Percentiles rank a stretch among this genome's conserved stretches.
Conservation (phyloP, 2,888 invertebrate species). For the Epinotia bilunana region DNA sequence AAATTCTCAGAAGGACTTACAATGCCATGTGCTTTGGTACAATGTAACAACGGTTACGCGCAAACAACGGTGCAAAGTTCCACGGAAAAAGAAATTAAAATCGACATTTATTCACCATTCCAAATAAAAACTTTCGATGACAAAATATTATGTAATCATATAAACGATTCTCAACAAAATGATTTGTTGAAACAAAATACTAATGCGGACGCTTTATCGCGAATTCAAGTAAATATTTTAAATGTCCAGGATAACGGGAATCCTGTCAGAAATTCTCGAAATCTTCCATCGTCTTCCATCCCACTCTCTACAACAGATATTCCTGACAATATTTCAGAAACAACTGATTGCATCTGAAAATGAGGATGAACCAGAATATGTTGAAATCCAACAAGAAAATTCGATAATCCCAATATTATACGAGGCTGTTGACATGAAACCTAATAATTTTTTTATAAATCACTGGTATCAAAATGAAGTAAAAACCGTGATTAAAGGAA, state of each 20-base stretch:
- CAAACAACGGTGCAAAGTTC: neutral
- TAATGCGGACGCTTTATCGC: neutral
- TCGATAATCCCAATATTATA: neutral
- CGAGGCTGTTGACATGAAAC: constrained; percentile 6
- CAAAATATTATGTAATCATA: neutral
- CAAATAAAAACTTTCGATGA: neutral
- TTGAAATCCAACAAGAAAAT: neutral
- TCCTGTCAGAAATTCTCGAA: too few relatives aligned
- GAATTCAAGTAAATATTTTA: constrained; percentile 13
- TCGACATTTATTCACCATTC: neutral
- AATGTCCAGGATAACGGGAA: constrained; percentile 16
- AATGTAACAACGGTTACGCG: neutral
- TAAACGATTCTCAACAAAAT: neutral
- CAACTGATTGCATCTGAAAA: too few relatives aligned
- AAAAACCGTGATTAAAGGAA: constrained; percentile 49
- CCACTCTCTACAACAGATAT: neutral
- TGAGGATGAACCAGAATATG: neutral
- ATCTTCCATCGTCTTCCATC: neutral
- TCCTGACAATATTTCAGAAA: neutral
- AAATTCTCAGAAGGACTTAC: neutral
- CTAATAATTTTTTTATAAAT: constrained; percentile 50
- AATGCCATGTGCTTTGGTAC: neutral
- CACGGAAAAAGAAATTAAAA: neutral
- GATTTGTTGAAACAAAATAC: neutral
- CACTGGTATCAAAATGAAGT: constrained; percentile 50